Conservation (phyloP, 2,797 vertebrate species). For the Periparus ater region DNA sequence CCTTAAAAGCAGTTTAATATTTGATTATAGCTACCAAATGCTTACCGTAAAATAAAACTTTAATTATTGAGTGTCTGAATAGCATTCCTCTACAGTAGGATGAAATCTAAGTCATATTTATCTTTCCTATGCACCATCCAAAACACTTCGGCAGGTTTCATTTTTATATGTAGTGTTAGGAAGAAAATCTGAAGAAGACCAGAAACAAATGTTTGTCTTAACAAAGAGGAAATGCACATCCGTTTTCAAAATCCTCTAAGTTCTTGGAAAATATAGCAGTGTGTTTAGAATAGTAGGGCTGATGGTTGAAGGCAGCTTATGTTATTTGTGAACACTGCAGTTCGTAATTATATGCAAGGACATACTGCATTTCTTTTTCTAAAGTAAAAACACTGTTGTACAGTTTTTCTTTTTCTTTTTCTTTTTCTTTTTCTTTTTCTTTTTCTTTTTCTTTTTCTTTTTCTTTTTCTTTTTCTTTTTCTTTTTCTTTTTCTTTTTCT, state of each 20-base stretch:
- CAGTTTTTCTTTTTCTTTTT: neutral
- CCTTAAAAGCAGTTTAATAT: neutral
- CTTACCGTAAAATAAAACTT: neutral
- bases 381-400: neutral
- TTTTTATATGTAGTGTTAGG: neutral
- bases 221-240: neutral
- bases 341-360: neutral
- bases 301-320: neutral
- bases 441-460: too few species aligned
- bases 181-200: neutral
- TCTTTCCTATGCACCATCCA: neutral
- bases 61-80: neutral
- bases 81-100: neutral
- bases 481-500: neutral
- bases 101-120: neutral
- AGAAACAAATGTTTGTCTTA: neutral
- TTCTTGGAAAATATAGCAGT: neutral
- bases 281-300: neutral
- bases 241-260: neutral
- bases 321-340: neutral
- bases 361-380: neutral
- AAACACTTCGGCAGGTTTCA: neutral
- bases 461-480: neutral
- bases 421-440: neutral
- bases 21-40: neutral